Conservation (phyloP, 2,797 vertebrate genomes). For the Onychomys arenicola region DNA sequence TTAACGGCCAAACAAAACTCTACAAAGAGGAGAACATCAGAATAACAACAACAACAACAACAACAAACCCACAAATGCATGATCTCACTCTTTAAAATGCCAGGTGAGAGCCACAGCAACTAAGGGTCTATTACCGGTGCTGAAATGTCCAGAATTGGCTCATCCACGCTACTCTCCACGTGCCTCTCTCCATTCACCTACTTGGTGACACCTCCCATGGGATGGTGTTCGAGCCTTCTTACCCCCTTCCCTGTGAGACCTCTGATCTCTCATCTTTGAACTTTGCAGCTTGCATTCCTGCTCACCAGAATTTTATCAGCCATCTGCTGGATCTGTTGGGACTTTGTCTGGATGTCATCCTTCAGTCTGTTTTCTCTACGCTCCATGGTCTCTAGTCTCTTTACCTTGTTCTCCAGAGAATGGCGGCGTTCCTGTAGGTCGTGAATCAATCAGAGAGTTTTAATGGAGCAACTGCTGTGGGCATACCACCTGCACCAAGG, state of each 20-base stretch:
- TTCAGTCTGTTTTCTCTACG: constrained; percentile 98
- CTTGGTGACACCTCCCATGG: neutral
- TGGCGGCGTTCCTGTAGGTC: constrained; percentile 95
- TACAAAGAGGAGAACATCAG: constrained; percentile 15
- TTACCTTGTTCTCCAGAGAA: constrained; percentile 98
- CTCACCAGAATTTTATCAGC: constrained; percentile 98
- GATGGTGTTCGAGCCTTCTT: constrained; percentile 39
- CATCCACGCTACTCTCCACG: neutral
- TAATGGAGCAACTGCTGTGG: constrained; percentile 75
- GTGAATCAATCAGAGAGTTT: constrained; percentile 85
- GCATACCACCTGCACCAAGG: constrained; percentile 57
- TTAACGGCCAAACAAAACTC: constrained; percentile 59
- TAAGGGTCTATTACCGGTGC: constrained; percentile 20
- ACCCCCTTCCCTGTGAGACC: constrained; percentile 74
- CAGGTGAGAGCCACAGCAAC: constrained; percentile 22
- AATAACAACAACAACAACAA: neutral
- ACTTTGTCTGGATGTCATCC: constrained; percentile 98
- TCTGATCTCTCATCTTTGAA: constrained; percentile 81
- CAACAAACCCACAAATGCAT: constrained; percentile 42
- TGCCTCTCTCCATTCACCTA: constrained; percentile 43
- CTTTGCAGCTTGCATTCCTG: constrained; percentile 83
- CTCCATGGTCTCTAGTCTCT: constrained; percentile 97
- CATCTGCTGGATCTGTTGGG: constrained; percentile 99
- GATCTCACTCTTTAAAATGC: neutral
- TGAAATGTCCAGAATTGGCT: neutral